Conservation (phyloP, 2,888 invertebrate genomes). For the Apotomis capreana region DNA sequence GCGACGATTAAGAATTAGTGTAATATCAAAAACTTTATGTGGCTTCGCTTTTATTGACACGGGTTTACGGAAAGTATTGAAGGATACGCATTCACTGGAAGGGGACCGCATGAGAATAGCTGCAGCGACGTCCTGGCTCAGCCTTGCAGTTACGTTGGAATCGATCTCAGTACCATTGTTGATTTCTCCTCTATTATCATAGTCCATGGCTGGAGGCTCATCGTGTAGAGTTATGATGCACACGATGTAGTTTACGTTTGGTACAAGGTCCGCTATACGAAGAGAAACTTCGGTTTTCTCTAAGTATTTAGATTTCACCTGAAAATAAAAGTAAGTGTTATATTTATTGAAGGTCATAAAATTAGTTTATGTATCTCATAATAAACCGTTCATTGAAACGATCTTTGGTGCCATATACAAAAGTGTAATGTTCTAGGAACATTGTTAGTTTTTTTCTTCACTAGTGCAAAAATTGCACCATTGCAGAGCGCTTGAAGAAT, state of each 20-base stretch:
- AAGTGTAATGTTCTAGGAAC: not conserved
- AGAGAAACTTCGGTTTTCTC: constrained; percentile 71
- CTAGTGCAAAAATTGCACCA: too few species aligned
- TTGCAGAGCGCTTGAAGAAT: constrained; percentile 34
- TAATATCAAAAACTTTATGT: constrained; percentile 64
- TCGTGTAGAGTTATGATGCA: constrained; percentile 72
- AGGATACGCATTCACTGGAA: constrained; percentile 75
- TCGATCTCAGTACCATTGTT: constrained; percentile 60
- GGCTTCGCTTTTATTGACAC: constrained; percentile 59
- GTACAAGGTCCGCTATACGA: constrained; percentile 64
- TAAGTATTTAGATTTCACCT: constrained; percentile 73
- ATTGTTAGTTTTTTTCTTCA: too few species aligned
- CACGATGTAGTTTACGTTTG: constrained; percentile 70
- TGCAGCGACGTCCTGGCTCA: constrained; percentile 68
- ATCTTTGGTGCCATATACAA: too few species aligned
- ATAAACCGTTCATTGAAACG: too few species aligned
- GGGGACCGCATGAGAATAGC: constrained; percentile 70
- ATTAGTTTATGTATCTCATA: too few species aligned
- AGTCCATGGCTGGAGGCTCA: constrained; percentile 56
- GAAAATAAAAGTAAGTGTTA: constrained; percentile 48
- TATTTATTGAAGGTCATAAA: too few species aligned
- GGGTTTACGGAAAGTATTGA: constrained; percentile 71
- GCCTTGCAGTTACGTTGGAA: constrained; percentile 61
- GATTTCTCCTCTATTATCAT: constrained; percentile 54
- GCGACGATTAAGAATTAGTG: constrained; percentile 70